These are phyloP conservation scores for Sitobion miscanthi DNA, from an alignment of 1,140 invertebrate species.

Conservation along the genomic window DNA sequence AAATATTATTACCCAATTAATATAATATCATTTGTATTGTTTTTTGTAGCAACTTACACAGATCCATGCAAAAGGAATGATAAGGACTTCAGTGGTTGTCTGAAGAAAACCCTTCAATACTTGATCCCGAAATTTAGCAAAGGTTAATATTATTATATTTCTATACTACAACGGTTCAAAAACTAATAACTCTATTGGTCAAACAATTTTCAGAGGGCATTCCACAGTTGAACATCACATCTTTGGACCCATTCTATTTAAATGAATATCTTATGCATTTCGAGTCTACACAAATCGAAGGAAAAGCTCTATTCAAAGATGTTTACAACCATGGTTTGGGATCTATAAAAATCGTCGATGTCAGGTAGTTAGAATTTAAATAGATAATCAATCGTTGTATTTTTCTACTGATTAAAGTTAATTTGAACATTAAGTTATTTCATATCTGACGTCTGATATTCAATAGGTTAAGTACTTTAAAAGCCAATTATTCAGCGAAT, in stretches of 20 bases:
- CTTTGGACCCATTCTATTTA: slow-evolving; percentile 59
- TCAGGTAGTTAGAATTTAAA: slow-evolving; percentile 58
- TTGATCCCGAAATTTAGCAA: slow-evolving; percentile 59
- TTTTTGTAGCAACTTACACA: slow-evolving; percentile 59
- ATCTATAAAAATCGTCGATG: slow-evolving; percentile 58
- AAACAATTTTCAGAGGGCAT: slow-evolving; percentile 55
- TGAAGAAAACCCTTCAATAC: slow-evolving; percentile 58
- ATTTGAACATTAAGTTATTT: neutral
- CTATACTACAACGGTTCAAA: neutral
- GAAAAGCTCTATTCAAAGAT: slow-evolving; percentile 59
- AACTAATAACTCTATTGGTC: neutral
- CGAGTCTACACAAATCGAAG: slow-evolving; percentile 58
- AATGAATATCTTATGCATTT: slow-evolving; percentile 60
- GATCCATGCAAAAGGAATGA: slow-evolving; percentile 59
- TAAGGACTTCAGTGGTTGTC: slow-evolving; percentile 58
- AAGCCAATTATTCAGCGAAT: neutral
- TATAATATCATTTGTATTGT: neutral
- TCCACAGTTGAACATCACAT: slow-evolving; percentile 57
- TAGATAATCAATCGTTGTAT: neutral
- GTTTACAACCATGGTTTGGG: slow-evolving; percentile 58
- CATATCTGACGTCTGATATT: neutral
- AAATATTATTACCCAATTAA: neutral
- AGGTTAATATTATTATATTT: slow-evolving; percentile 48
- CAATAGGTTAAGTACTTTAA: neutral
- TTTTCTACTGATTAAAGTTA: neutral